These are phyloP conservation scores for Lordiphosa fenestrarum DNA, from an alignment of 2,888 invertebrate genomes.

Conservation along the genomic window DNA sequence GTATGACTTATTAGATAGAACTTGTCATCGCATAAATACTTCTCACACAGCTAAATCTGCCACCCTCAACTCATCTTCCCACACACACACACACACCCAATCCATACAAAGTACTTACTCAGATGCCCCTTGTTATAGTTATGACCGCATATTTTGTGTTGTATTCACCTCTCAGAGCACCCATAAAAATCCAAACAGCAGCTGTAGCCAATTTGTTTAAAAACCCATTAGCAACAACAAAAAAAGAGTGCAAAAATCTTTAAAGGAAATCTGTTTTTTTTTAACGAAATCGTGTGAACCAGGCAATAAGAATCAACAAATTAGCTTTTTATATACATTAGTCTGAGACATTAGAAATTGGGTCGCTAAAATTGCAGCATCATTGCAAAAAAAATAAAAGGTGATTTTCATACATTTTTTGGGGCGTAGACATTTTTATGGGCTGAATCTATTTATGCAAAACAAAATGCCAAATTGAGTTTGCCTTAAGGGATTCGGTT, in stretches of 20 bases:
- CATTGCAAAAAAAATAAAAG: conserved; percentile 38
- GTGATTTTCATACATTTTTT: conserved; percentile 55
- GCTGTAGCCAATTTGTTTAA: conserved; percentile 59
- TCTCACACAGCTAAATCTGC: neutral
- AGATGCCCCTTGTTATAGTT: conserved; percentile 28
- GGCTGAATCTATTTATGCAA: conserved; percentile 57
- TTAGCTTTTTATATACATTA: conserved; percentile 42
- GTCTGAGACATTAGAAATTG: conserved; percentile 19
- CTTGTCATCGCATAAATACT: no score
- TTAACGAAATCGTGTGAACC: conserved; percentile 45
- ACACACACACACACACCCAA: conserved; percentile 30
- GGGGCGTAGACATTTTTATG: conserved; percentile 55
- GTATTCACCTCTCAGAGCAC: conserved; percentile 34
- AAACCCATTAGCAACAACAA: conserved; percentile 47
- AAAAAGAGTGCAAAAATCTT: conserved; percentile 31
- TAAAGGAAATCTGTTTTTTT: neutral
- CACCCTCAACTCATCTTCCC: conserved; percentile 51
- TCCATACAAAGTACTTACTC: conserved; percentile 46
- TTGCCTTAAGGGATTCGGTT: conserved; percentile 21
- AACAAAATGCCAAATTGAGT: conserved; percentile 44
- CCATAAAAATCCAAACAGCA: conserved; percentile 48
- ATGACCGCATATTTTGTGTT: conserved; percentile 23
- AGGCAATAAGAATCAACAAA: conserved; percentile 27
- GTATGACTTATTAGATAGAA: no score
- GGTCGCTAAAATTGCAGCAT: conserved; percentile 51